Evolutionary conservation across 2,113 vertebrate species (phyloP), one percentile per base, ranked within the genome.

Genomic region (Phaetusa simplex): DNA sequence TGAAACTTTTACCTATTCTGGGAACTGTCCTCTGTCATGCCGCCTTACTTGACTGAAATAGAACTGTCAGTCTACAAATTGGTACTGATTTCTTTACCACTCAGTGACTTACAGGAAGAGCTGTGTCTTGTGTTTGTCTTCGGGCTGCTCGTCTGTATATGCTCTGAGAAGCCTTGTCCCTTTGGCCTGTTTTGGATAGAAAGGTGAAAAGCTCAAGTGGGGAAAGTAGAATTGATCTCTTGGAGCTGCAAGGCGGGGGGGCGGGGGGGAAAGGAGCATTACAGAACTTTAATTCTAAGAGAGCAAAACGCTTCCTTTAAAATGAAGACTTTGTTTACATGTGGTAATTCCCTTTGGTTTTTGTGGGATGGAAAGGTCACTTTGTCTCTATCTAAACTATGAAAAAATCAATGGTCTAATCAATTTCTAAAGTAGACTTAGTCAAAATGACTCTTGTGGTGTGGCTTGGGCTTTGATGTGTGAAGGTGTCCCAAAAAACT

Each of bases 341-440:
- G 34, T 69, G 78, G 76, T 79, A 64, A 91, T 96, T 96, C 61
- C 34, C 76, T 88, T 86, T 78, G 49, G 5, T 88, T 97, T 81
- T 77, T 93, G 82, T 94, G 93, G 93, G 40, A 76, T 64, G 50
- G 49, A 82, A 90, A 92, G 95, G 94, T 97, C 94, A 92, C 71
- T 97, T 86, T 94, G 71, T 92, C 45, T 94, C 55, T 84, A 11
- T 62, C 65, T 94, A 78, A 91, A 49, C 86, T 72, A 67, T 65
- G 61, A 93, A 92, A 87, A 93, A 93, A 95, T 95, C 90, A 79
- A 94, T 95, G 47, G 14, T 79, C 65, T 88, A 78, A 94, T 96
- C 88, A 88, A 92, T 97, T 94, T 92, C 67, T 88, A 81, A 92
- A 95, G 88, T 71, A 86, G 78, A 50, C 85, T 71, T 80, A 84